Evolutionary conservation across 2,113 vertebrate genomes (phyloP).

Genomic region (Perca flavescens): DNA sequence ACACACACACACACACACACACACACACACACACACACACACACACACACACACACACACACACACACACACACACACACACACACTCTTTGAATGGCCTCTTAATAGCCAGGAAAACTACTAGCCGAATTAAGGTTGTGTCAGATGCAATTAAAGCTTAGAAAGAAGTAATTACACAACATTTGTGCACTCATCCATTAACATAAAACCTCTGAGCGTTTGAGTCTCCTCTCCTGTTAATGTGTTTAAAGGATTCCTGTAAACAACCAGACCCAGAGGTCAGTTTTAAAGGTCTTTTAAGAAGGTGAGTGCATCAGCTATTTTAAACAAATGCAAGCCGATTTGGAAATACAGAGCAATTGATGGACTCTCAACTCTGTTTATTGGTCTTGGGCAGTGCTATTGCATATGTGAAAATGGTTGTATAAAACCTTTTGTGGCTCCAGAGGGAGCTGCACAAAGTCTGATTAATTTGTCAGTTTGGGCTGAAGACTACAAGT

Average conservation of each 20-base stretch:
- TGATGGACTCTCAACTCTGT: neutral
- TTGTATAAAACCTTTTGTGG: neutral
- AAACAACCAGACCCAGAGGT: constrained; percentile 37
- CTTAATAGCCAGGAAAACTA: constrained; percentile 59
- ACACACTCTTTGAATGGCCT: constrained; percentile 29
- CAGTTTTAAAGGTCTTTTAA: constrained; percentile 30
- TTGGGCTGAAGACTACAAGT: no score
- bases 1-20: neutral
- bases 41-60: neutral
- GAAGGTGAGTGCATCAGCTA: constrained; percentile 10
- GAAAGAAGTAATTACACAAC: constrained; percentile 60
- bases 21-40: constrained; percentile 21
- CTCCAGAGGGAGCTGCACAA: neutral
- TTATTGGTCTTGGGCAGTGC: neutral
- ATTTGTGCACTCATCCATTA: constrained; percentile 27
- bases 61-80: constrained; percentile 30
- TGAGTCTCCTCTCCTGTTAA: constrained; percentile 16
- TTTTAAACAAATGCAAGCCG: neutral
- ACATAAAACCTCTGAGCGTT: constrained; percentile 28
- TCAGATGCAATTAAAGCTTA: constrained; percentile 59
- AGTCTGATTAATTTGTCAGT: neutral
- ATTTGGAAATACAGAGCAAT: neutral
- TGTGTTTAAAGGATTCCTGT: constrained; percentile 44
- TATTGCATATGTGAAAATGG: neutral
- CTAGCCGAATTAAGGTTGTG: constrained; percentile 64